Base-by-base conservation (phyloP, 1,140 invertebrate species). In the Pseudomyrmex sp. region DNA sequence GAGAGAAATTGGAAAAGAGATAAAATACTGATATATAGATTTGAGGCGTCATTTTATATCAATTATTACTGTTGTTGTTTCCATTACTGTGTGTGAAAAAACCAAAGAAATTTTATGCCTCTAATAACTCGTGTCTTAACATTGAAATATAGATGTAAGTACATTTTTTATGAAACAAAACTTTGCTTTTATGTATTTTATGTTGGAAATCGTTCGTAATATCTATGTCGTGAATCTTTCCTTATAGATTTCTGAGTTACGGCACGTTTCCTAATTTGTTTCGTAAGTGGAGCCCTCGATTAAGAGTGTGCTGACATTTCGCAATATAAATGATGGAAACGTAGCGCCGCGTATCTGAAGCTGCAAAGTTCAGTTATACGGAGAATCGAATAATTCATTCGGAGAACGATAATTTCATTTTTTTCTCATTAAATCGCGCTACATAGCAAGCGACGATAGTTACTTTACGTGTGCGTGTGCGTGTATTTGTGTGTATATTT, bases 191-290 rank as follows among this genome's bases (percentile, higher is more conserved):
- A 35, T 35, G 35, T 35, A 23, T 58, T 9, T 23, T 23, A 23
- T 10, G 5, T 66, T 26, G 18, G 56, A 13, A 66, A 56, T 15
- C 15, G 1, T 9, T 10, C 5, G 48, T 54, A 66, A 77, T 12
- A 44, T 1, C 5, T 15, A 56, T 12, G 65, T 15, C 26, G 18
- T 2, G 62, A 12, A 69, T 20, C 2, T 5, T 13, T 26, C 20
- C 44, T 35, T 54, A 84, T 80, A 56, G 54, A 80, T 82, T 72
- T 76, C 62, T 12, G 12, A 18, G 35, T 85, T 84, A 74, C 61
- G 35, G 8, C 76, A 83, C 69, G 50, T 66, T 76, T 66, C 62
- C 63, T 76, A 73, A 84, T 84, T 84, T 69, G 23, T 63, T 87
- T 74, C 63, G 62, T 65, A 66, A 85, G 20, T 26, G 48, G 72